Conservation (phyloP, 1,140 invertebrate genomes). For the Platorchestia sp. region DNA sequence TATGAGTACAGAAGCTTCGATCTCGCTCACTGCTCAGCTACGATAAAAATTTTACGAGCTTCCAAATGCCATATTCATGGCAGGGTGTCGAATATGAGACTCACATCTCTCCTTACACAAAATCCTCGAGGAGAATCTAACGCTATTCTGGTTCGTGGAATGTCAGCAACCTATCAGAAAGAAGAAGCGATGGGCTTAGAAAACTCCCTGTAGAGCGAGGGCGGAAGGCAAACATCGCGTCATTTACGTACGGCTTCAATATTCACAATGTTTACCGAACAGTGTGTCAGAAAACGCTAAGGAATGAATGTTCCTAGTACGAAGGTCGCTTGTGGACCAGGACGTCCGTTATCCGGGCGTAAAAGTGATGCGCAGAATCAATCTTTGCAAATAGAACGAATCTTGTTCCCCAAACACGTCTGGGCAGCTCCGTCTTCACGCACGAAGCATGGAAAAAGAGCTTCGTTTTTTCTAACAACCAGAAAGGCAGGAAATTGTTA, state of each 20-base stretch:
- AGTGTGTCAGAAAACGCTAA: not conserved
- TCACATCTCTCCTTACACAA: not conserved
- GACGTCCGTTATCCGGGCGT: not conserved
- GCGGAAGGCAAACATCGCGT: not conserved
- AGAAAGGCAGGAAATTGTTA: not conserved
- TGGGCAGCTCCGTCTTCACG: not conserved
- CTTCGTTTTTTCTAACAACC: not conserved
- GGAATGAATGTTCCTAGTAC: not conserved
- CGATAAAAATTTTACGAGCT: conserved; percentile 42
- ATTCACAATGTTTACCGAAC: conserved; percentile 34
- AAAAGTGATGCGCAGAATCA: conserved; percentile 18
- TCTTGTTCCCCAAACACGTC: not conserved
- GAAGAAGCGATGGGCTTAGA: not conserved
- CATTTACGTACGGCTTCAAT: conserved; percentile 28
- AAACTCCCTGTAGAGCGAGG: not conserved
- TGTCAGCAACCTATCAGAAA: conserved; percentile 29
- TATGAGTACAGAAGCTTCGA: conserved; percentile 18
- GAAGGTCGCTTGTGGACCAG: not conserved
- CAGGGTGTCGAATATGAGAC: conserved; percentile 17
- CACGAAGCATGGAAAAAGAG: not conserved
- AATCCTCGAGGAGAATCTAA: not conserved
- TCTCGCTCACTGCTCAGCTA: conserved; percentile 6
- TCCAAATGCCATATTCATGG: conserved; percentile 30
- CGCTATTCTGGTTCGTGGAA: not conserved
- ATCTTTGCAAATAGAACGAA: conserved; percentile 26